Evolutionary conservation across 1,140 invertebrate species (phyloP).

Genomic region (Drosophila willistoni): DNA sequence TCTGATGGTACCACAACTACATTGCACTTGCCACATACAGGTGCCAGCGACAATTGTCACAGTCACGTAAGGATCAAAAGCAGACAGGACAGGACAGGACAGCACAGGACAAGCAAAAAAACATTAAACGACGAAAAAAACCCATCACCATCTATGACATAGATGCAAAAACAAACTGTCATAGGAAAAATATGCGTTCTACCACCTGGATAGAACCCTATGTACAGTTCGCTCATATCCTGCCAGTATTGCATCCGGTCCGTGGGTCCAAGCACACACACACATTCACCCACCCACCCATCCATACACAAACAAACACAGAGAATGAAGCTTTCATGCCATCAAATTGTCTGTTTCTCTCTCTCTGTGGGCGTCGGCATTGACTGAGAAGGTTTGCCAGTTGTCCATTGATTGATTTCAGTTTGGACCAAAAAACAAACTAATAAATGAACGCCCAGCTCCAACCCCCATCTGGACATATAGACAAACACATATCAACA

Average conservation of each 20-base stretch:
- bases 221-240: conserved; percentile 60
- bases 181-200: conserved; percentile 53
- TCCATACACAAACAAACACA: neutral
- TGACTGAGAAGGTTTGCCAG: conserved; percentile 43
- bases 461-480: neutral
- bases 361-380: conserved; percentile 8
- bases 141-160: conserved; percentile 32
- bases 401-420: conserved; percentile 67
- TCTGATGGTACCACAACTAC: conserved; percentile 4
- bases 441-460: conserved; percentile 69
- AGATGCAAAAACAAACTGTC: conserved; percentile 56
- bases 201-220: conserved; percentile 14
- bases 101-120: neutral
- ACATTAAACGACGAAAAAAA: conserved; percentile 34
- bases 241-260: conserved; percentile 60
- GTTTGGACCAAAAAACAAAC: conserved; percentile 68
- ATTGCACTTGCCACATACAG: conserved; percentile 60
- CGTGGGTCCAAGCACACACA: conserved; percentile 34
- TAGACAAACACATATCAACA: too few relatives aligned
- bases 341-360: conserved; percentile 51
- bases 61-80: conserved; percentile 64
- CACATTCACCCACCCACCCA: conserved; percentile 23
- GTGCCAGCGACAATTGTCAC: conserved; percentile 68
- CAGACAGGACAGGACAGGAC: conserved; percentile 12
- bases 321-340: conserved; percentile 64